Percentiles rank a stretch among this genome's conserved stretches.
These are phyloP conservation scores for Aphaenogaster ashmeadi DNA, from an alignment of 1,140 invertebrate genomes.

Conservation along the genomic window DNA sequence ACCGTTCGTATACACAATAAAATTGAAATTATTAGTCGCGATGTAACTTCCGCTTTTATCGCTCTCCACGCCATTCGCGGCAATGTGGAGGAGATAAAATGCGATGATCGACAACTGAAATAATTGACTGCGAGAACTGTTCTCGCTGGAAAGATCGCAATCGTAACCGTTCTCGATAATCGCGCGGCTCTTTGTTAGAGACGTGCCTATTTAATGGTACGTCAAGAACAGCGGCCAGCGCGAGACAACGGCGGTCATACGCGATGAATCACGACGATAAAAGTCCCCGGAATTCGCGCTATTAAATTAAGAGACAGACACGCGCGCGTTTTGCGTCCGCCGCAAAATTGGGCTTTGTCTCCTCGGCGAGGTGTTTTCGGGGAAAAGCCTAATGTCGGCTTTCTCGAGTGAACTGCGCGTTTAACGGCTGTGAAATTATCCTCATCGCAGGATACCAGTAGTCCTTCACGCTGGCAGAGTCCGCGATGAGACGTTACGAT, in stretches of 20 bases:
- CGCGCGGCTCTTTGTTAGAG: neutral
- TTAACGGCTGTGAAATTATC: conserved; percentile 79
- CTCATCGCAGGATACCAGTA: neutral
- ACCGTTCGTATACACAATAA: neutral
- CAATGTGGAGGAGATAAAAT: conserved; percentile 5
- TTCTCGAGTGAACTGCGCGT: conserved; percentile 63
- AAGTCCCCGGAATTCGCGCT: conserved; percentile 63
- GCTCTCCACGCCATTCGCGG: neutral
- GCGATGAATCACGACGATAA: conserved; percentile 79
- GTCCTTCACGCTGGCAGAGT: conserved; percentile 3
- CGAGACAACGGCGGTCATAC: conserved; percentile 38
- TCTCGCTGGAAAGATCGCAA: neutral
- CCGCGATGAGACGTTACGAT: conserved; percentile 29
- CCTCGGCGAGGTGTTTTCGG: conserved; percentile 23
- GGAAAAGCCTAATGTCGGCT: conserved; percentile 16
- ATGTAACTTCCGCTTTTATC: conserved; percentile 5
- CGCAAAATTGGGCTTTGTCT: conserved; percentile 68
- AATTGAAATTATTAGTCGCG: conserved; percentile 15
- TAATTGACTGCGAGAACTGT: neutral
- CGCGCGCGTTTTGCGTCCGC: conserved; percentile 5
- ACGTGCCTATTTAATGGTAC: conserved; percentile 56
- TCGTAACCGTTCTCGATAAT: neutral
- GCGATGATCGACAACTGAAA: neutral
- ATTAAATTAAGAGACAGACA: conserved; percentile 61
- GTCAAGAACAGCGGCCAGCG: conserved; percentile 66